Evolutionary conservation across 2,888 invertebrate genomes (phyloP).

Genomic region (Epinotia bilunana): DNA sequence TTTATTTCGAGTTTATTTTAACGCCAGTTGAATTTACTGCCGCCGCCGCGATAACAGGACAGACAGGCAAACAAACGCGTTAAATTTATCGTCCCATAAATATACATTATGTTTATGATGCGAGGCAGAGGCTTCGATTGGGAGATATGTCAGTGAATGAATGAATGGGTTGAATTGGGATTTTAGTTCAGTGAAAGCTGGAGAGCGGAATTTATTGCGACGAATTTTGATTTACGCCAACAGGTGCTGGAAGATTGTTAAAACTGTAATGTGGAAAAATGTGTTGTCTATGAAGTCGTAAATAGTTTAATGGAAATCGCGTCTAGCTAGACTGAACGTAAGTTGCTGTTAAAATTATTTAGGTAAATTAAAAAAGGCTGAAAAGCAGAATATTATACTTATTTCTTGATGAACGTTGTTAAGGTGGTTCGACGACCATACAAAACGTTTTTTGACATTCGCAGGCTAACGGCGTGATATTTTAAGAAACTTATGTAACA

Average conservation of each 20-base stretch:
- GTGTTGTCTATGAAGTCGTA: background rate
- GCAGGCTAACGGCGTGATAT: too few species aligned
- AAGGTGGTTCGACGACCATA: too few species aligned
- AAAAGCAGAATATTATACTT: too few species aligned
- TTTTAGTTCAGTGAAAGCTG: constrained; percentile 29
- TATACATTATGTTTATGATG: constrained; percentile 45
- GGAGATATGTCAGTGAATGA: constrained; percentile 30
- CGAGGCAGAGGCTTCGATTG: constrained; percentile 30
- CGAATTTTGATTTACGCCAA: constrained; percentile 18
- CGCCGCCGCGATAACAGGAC: constrained; percentile 44
- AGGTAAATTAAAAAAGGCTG: too few species aligned
- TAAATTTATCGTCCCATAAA: constrained; percentile 46
- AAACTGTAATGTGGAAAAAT: constrained; percentile 10
- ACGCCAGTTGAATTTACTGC: constrained; percentile 44
- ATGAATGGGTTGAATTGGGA: constrained; percentile 29
- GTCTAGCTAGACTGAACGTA: too few species aligned
- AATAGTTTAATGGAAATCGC: background rate
- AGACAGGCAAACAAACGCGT: constrained; percentile 43
- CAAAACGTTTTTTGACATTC: too few species aligned
- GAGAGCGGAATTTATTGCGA: constrained; percentile 12
- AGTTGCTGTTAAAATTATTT: too few species aligned
- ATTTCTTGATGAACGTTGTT: too few species aligned
- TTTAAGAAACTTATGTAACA: too few species aligned
- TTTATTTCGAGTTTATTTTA: constrained; percentile 45
- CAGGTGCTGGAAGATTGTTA: constrained; percentile 3